These are phyloP conservation scores for Ophiodon elongatus DNA, from an alignment of 2,113 vertebrate species.

Conservation along the genomic window DNA sequence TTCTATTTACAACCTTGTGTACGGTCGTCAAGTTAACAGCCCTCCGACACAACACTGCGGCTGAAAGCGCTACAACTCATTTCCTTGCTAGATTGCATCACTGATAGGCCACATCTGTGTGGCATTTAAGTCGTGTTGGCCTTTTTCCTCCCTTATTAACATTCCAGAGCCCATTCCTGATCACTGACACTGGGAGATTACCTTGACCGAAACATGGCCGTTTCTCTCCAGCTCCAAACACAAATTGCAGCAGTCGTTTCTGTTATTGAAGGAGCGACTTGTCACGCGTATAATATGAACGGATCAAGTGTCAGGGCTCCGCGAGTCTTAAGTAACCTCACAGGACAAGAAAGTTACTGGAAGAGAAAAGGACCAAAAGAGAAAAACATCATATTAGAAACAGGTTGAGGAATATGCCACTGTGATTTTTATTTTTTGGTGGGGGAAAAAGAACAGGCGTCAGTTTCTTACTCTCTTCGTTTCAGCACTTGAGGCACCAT, in stretches of 20 bases:
- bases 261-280: conserved; percentile 53
- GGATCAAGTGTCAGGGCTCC: conserved; percentile 40
- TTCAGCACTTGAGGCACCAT: conserved; percentile 44
- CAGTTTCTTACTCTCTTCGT: conserved; percentile 40
- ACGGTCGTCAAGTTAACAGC: conserved; percentile 31
- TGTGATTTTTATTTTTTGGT: neutral
- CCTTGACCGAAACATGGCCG: conserved; percentile 62
- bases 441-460: neutral
- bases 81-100: conserved; percentile 60
- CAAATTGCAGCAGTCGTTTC: conserved; percentile 50
- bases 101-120: conserved; percentile 71
- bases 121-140: conserved; percentile 69
- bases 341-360: conserved; percentile 23
- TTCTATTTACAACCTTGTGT: conserved; percentile 32
- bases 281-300: conserved; percentile 31
- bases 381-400: conserved; percentile 29
- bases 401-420: neutral
- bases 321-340: conserved; percentile 19
- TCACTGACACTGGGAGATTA: conserved; percentile 58
- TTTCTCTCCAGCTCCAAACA: conserved; percentile 21
- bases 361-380: conserved; percentile 8
- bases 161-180: conserved; percentile 74
- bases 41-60: conserved; percentile 9
- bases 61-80: conserved; percentile 40
- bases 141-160: conserved; percentile 66